Percentiles rank a stretch among this genome's conserved stretches.
phyloP scores from a whole-genome alignment of 2,797 vertebrate species.

The Pagetopsis macropterus region DNA sequence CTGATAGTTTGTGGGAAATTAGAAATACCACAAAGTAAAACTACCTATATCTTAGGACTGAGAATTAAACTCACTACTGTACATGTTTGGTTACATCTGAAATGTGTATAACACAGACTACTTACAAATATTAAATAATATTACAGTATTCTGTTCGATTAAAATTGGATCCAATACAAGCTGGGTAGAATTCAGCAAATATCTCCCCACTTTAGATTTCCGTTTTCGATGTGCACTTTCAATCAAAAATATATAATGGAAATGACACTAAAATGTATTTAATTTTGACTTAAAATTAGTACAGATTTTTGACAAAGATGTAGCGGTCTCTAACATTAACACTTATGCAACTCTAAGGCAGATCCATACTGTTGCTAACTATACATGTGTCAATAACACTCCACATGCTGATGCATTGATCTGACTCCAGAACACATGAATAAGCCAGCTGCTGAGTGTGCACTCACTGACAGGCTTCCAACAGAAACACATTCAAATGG shows the following conservation, averaged over 20 bases:
- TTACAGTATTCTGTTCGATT: too few species aligned
- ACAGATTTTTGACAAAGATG: neutral
- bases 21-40: too few species aligned
- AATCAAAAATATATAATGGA: neutral
- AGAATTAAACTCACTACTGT: neutral
- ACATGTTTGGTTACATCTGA: neutral
- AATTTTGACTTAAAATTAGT: neutral
- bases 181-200: too few species aligned
- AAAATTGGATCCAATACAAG: too few species aligned
- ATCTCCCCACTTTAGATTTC: too few species aligned
- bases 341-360: neutral
- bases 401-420: neutral
- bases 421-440: fast-evolving
- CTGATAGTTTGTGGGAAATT: neutral
- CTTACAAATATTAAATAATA: neutral
- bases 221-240: too few species aligned
- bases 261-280: neutral
- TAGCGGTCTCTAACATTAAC: neutral
- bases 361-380: neutral
- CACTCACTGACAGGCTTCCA: neutral
- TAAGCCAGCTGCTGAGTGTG: neutral
- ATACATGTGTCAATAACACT: neutral
- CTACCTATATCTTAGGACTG: neutral
- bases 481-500: neutral
- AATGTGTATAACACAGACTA: neutral